Conservation (phyloP, 2,888 invertebrate genomes). For the Cryptus armator region DNA sequence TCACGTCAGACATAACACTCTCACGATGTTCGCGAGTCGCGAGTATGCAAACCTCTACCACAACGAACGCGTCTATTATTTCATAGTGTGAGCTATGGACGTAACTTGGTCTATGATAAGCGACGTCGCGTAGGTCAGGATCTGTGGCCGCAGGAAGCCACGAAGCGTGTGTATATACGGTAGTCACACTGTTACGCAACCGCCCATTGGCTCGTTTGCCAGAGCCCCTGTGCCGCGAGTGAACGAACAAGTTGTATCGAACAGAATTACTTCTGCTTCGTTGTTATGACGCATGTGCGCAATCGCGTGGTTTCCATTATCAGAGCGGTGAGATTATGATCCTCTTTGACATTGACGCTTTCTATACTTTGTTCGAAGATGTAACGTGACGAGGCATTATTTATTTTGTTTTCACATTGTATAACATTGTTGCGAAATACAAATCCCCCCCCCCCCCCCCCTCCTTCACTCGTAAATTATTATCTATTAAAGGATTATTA, state of each 20-base stretch:
- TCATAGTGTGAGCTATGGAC: slow-evolving; percentile 32
- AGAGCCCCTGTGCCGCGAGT: background rate
- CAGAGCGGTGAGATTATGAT: slow-evolving; percentile 36
- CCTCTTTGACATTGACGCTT: slow-evolving; percentile 29
- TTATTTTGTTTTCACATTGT: slow-evolving; percentile 19
- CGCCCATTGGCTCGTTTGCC: slow-evolving; percentile 32
- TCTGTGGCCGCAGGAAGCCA: slow-evolving; percentile 59
- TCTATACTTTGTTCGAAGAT: slow-evolving; percentile 4
- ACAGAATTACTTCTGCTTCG: slow-evolving; percentile 45
- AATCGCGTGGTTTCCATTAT: slow-evolving; percentile 38
- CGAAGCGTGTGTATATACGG: slow-evolving; percentile 15
- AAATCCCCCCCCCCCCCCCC: too few species aligned
- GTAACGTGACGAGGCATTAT: slow-evolving; percentile 8
- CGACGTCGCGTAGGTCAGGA: slow-evolving; percentile 65
- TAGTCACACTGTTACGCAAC: slow-evolving; percentile 50
- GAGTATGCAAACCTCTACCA: slow-evolving; percentile 13
- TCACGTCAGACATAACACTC: background rate
- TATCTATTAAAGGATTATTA: background rate
- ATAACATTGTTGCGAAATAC: background rate
- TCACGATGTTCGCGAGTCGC: background rate
- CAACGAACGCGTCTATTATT: background rate
- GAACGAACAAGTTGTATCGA: slow-evolving; percentile 35
- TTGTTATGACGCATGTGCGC: slow-evolving; percentile 54
- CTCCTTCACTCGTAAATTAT: background rate
- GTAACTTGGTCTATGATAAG: slow-evolving; percentile 63